phyloP scores from a whole-genome alignment of 2,113 vertebrate species.

The Bufo gargarizans region DNA sequence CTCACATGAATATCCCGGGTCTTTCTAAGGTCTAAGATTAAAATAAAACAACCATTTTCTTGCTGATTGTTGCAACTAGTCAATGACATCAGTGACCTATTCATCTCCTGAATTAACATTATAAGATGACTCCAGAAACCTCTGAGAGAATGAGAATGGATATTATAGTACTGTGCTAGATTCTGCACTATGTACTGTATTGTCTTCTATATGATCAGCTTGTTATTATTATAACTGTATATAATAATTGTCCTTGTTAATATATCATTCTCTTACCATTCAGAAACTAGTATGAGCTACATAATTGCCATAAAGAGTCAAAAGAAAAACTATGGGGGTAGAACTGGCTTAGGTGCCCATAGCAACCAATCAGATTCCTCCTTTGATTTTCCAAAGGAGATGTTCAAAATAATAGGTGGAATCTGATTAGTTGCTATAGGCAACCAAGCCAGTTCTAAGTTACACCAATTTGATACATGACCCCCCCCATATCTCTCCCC shows the following conservation, averaged over 20 bases:
- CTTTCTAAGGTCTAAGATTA: constrained; percentile 31
- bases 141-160: neutral
- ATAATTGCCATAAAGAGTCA: neutral
- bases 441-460: too few relatives aligned
- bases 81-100: constrained; percentile 38
- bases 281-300: neutral
- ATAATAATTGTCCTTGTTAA: neutral
- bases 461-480: too few relatives aligned
- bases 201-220: neutral
- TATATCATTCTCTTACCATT: neutral
- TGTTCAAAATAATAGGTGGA: too few relatives aligned
- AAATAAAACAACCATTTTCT: constrained; percentile 53
- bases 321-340: too few relatives aligned
- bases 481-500: too few relatives aligned
- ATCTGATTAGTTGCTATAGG: too few relatives aligned
- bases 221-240: neutral
- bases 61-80: constrained; percentile 40
- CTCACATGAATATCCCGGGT: constrained; percentile 23
- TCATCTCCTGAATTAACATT: constrained; percentile 42
- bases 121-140: constrained; percentile 30
- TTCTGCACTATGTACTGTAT: neutral
- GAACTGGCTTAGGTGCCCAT: too few relatives aligned
- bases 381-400: too few relatives aligned
- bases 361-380: too few relatives aligned
- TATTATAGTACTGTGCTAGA: neutral